These are phyloP conservation scores for Adrianichthys oophorus DNA, from an alignment of 2,797 vertebrate genomes.

Conservation along the genomic window DNA sequence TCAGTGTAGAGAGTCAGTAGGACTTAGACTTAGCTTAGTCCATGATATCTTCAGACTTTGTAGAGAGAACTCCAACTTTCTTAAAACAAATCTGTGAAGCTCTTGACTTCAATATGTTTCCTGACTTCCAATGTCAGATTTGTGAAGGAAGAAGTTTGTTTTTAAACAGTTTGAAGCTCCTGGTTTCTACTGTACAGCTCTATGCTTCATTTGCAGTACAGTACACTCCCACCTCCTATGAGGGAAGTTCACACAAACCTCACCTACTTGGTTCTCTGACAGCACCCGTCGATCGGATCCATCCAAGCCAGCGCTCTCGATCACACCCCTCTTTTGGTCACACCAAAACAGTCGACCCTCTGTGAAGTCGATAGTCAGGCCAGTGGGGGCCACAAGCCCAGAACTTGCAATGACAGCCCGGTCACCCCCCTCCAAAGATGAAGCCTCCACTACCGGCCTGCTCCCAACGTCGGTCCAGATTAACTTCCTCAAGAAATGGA, in stretches of 20 bases:
- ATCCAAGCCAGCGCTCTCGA: constrained; percentile 87
- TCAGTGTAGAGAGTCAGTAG: too few species aligned
- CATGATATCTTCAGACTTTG: too few species aligned
- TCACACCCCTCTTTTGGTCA: constrained; percentile 77
- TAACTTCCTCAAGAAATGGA: constrained; percentile 83
- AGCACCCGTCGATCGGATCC: constrained; percentile 85
- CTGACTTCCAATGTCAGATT: too few species aligned
- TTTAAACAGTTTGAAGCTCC: too few species aligned
- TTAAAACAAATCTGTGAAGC: too few species aligned
- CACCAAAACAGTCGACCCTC: constrained; percentile 90
- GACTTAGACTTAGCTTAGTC: too few species aligned
- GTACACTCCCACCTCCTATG: too few species aligned
- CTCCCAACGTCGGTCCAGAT: constrained; percentile 91
- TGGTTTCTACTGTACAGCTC: too few species aligned
- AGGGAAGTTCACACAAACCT: constrained; percentile 76
- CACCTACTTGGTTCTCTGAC: constrained; percentile 93
- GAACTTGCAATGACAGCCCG: constrained; percentile 76
- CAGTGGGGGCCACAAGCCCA: constrained; percentile 83
- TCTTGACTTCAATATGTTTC: too few species aligned
- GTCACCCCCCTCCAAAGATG: constrained; percentile 80
- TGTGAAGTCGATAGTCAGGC: constrained; percentile 86
- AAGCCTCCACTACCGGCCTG: constrained; percentile 82
- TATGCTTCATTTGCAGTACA: too few species aligned
- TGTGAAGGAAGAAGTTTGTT: too few species aligned
- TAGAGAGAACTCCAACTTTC: too few species aligned